phyloP scores from a whole-genome alignment of 2,113 vertebrate genomes.

The Catagonus wagneri region DNA sequence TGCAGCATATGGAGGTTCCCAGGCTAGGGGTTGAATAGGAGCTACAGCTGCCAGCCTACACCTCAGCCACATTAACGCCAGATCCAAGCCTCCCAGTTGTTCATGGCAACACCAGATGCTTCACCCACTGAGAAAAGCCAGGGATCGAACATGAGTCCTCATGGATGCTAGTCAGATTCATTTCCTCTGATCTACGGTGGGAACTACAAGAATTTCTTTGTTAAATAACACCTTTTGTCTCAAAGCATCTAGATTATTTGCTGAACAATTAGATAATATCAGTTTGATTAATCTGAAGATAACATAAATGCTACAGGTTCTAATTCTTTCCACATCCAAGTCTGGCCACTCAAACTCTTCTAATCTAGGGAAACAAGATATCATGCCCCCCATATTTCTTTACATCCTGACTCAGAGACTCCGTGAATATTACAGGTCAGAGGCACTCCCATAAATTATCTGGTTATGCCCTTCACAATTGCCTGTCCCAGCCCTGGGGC shows the following conservation, averaged over 20 bases:
- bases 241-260: neutral
- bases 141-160: no score
- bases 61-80: no score
- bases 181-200: no score
- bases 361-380: neutral
- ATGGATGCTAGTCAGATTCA: no score
- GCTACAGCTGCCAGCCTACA: no score
- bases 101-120: no score
- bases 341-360: neutral
- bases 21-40: no score
- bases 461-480: neutral
- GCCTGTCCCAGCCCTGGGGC: rapidly evolving
- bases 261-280: conserved; percentile 34
- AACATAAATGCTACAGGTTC: neutral
- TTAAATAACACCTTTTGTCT: neutral
- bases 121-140: no score
- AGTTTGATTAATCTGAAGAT: neutral
- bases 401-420: neutral
- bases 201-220: neutral
- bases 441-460: neutral
- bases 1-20: no score
- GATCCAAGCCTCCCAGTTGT: no score
- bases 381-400: neutral
- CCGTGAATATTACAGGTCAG: neutral
- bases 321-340: neutral